phyloP scores from a whole-genome alignment of 2,113 vertebrate species.

The Clupea harengus region DNA sequence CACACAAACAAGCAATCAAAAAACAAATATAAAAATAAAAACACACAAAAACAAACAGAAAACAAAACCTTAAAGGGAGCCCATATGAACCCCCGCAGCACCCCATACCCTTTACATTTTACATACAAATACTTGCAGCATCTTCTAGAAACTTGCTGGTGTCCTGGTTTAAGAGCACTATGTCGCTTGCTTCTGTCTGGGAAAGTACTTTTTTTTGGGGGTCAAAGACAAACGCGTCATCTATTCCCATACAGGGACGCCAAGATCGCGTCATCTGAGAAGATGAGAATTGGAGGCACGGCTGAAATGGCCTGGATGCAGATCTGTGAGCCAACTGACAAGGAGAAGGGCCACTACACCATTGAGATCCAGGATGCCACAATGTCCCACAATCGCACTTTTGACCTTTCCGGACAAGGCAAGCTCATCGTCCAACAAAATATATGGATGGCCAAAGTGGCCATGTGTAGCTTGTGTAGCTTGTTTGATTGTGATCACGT shows the following conservation, averaged over 20 bases:
- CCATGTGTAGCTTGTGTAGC: background rate
- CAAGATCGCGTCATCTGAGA: constrained; percentile 92
- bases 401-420: constrained; percentile 97
- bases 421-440: constrained; percentile 15
- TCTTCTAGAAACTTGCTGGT: background rate
- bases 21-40: too few relatives aligned
- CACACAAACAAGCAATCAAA: too few relatives aligned
- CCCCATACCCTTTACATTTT: too few relatives aligned
- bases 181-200: background rate
- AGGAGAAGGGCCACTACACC: constrained; percentile 91
- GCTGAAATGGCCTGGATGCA: constrained; percentile 93
- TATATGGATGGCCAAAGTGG: background rate
- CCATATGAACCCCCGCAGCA: too few relatives aligned
- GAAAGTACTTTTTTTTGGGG: background rate
- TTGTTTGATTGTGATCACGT: background rate
- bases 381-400: constrained; percentile 76
- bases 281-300: constrained; percentile 87
- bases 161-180: background rate
- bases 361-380: constrained; percentile 87
- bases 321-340: constrained; percentile 89
- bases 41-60: too few relatives aligned
- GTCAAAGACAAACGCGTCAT: background rate
- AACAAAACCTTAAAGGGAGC: too few relatives aligned
- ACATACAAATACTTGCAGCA: too few relatives aligned
- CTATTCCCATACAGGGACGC: constrained; percentile 74